A percentile compares a stretch with the other conserved stretches of the same genome.
Evolutionary conservation across 2,888 invertebrate species (phyloP).

Genomic region (Tethea ocularis): DNA sequence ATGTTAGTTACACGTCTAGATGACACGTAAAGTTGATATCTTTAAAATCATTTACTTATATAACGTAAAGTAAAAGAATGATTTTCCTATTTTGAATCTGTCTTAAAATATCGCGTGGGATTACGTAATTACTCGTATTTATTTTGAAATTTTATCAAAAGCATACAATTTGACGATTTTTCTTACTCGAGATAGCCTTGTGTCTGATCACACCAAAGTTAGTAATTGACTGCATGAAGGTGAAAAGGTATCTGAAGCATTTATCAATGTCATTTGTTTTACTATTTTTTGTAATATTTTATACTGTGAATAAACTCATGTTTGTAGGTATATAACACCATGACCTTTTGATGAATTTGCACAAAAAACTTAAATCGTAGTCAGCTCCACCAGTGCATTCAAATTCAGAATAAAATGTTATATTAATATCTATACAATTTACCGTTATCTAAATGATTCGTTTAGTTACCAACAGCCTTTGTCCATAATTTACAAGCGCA

Average conservation of each 20-base stretch:
- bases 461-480: conserved; percentile 31
- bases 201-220: too few species aligned
- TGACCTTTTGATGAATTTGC: too few species aligned
- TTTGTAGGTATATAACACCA: too few species aligned
- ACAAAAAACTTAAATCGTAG: conserved; percentile 15
- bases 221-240: too few species aligned
- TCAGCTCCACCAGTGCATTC: conserved; percentile 17
- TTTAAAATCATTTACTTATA: background rate
- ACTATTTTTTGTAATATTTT: too few species aligned
- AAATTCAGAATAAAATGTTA: conserved; percentile 22
- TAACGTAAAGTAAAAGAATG: background rate
- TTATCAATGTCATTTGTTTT: too few species aligned
- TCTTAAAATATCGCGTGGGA: background rate
- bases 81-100: background rate
- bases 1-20: conserved; percentile 5
- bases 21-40: background rate
- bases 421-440: conserved; percentile 44
- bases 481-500: conserved; percentile 56
- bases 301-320: too few species aligned
- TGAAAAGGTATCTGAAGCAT: too few species aligned
- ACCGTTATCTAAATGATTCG: conserved; percentile 38
- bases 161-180: too few species aligned
- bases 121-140: background rate
- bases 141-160: too few species aligned
- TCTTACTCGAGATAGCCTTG: too few species aligned